phyloP scores from a whole-genome alignment of 2,888 invertebrate genomes.

The Acrobasis repandana region DNA sequence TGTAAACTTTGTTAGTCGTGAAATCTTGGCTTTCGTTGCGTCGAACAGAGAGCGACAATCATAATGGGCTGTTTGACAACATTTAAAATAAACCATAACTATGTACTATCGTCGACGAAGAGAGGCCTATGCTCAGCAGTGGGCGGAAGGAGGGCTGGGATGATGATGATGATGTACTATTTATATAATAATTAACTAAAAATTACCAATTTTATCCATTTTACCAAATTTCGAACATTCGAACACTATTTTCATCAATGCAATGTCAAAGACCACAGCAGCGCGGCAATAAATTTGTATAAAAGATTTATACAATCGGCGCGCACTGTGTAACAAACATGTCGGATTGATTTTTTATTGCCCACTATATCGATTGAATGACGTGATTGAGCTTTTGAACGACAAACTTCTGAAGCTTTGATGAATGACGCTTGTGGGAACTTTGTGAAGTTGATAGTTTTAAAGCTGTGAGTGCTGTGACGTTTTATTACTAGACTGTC shows the following conservation, averaged over 20 bases:
- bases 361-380: constrained; percentile 1
- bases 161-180: too few species aligned
- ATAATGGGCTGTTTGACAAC: too few species aligned
- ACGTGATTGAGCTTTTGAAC: neutral
- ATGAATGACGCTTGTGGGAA: constrained; percentile 15
- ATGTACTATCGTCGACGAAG: too few species aligned
- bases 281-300: neutral
- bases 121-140: too few species aligned
- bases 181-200: too few species aligned
- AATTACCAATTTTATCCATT: too few species aligned
- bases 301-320: constrained; percentile 1
- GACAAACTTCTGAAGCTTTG: neutral
- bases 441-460: constrained; percentile 3
- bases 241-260: neutral
- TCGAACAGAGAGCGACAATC: neutral
- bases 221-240: too few species aligned
- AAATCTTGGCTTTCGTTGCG: constrained; percentile 5
- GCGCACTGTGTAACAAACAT: constrained; percentile 6
- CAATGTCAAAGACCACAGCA: constrained; percentile 2
- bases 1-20: constrained; percentile 6
- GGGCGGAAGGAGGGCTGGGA: too few species aligned
- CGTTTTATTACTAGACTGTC: too few species aligned
- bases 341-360: constrained; percentile 15
- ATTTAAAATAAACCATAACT: too few species aligned
- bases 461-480: neutral